Conservation (phyloP, 2,888 invertebrate species). For the Lasioglossum morio region DNA sequence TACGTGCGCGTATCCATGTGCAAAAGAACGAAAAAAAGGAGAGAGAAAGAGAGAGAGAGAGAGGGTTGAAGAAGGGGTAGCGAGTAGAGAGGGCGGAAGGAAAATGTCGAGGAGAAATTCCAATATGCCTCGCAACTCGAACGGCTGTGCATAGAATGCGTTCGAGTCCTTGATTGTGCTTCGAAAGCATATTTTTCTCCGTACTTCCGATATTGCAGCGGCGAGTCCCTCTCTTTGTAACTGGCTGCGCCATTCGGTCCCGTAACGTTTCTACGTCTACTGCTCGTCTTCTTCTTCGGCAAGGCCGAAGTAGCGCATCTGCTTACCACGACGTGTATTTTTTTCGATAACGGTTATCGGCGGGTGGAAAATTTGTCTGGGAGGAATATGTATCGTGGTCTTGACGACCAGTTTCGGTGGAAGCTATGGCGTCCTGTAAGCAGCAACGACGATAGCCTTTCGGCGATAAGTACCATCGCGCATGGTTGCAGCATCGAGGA, state of each 20-base stretch:
- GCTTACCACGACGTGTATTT: constrained; percentile 45
- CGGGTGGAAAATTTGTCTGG: constrained; percentile 29
- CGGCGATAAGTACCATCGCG: constrained; percentile 27
- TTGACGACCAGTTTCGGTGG: not conserved
- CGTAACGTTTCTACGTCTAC: constrained; percentile 17
- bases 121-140: constrained; percentile 81
- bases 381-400: not conserved
- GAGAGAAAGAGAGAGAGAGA: not conserved
- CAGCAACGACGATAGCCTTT: constrained; percentile 17
- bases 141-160: constrained; percentile 82
- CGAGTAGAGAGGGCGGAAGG: constrained; percentile 39
- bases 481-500: constrained; percentile 6
- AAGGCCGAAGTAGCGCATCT: constrained; percentile 31
- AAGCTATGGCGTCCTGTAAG: not conserved
- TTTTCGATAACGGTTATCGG: constrained; percentile 42
- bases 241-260: constrained; percentile 59
- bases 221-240: constrained; percentile 71
- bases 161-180: constrained; percentile 82
- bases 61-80: constrained; percentile 29
- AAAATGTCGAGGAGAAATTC: constrained; percentile 79
- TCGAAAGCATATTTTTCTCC: constrained; percentile 82
- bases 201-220: constrained; percentile 77
- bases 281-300: constrained; percentile 15
- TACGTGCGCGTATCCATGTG: not conserved
- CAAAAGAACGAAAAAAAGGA: constrained; percentile 15